Evolutionary conservation across 2,797 vertebrate genomes (phyloP).

Genomic region (Mormyrops attenuatus): DNA sequence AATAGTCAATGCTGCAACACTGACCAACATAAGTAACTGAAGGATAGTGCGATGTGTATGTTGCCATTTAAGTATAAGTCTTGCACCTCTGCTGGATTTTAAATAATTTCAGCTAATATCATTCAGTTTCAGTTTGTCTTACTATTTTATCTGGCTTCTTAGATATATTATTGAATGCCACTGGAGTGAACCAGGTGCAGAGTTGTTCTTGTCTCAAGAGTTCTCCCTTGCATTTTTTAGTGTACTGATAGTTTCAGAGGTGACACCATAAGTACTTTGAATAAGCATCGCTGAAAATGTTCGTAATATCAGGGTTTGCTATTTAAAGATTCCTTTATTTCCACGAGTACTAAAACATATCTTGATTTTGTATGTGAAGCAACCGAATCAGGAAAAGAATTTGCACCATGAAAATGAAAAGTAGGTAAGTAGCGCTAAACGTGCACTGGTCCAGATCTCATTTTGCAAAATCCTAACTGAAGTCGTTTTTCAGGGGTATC

Average conservation of each 20-base stretch:
- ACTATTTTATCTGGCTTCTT: background rate
- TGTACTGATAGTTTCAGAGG: background rate
- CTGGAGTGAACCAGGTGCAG: background rate
- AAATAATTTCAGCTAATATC: background rate
- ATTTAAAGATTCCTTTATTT: background rate
- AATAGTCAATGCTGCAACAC: background rate
- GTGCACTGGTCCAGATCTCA: background rate
- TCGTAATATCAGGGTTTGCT: background rate
- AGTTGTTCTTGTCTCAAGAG: background rate
- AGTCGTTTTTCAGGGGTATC: background rate
- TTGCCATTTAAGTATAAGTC: background rate
- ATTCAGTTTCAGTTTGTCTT: background rate
- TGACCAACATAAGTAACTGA: background rate
- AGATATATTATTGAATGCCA: background rate
- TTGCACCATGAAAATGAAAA: background rate
- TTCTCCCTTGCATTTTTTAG: background rate
- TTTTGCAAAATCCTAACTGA: background rate
- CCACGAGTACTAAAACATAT: background rate
- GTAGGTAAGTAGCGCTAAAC: background rate
- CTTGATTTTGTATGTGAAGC: background rate
- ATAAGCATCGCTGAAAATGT: background rate
- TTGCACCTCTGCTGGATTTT: background rate
- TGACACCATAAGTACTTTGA: background rate
- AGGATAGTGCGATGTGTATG: background rate
- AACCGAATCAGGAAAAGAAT: background rate